Percentiles rank a stretch among this genome's conserved stretches.
These are phyloP conservation scores for Deilephila porcellus DNA, from an alignment of 2,888 invertebrate genomes.

Conservation along the genomic window DNA sequence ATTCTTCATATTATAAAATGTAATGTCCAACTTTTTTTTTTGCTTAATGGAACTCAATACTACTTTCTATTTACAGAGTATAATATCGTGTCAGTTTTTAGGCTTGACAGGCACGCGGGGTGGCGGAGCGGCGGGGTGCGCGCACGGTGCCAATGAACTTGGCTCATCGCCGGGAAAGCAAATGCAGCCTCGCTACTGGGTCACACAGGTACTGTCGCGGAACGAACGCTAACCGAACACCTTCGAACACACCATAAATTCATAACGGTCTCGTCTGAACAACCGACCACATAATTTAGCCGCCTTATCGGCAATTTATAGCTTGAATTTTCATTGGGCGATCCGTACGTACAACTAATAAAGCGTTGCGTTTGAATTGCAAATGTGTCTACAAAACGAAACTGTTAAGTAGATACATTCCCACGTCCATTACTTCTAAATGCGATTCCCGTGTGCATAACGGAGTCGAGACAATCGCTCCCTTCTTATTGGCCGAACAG, in stretches of 20 bases:
- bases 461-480: constrained; percentile 36
- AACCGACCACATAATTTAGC: constrained; percentile 56
- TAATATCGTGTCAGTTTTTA: constrained; percentile 73
- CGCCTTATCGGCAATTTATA: constrained; percentile 57
- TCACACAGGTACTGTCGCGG: constrained; percentile 69
- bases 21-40: constrained; percentile 19
- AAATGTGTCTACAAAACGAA: constrained; percentile 58
- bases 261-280: constrained; percentile 50
- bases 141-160: constrained; percentile 77
- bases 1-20: constrained; percentile 26
- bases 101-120: constrained; percentile 49
- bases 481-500: constrained; percentile 33
- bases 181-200: constrained; percentile 72
- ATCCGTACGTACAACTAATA: constrained; percentile 56
- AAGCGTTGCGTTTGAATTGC: constrained; percentile 63
- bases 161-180: constrained; percentile 74
- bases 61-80: constrained; percentile 76
- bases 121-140: constrained; percentile 42
- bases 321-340: constrained; percentile 60
- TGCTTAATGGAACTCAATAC: constrained; percentile 64
- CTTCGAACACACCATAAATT: constrained; percentile 56
- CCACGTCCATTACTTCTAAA: constrained; percentile 63
- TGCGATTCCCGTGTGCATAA: constrained; percentile 44
- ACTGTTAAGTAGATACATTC: constrained; percentile 58
- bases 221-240: constrained; percentile 60